phyloP scores from a whole-genome alignment of 2,888 invertebrate genomes.

The Octonoba sinensis region DNA sequence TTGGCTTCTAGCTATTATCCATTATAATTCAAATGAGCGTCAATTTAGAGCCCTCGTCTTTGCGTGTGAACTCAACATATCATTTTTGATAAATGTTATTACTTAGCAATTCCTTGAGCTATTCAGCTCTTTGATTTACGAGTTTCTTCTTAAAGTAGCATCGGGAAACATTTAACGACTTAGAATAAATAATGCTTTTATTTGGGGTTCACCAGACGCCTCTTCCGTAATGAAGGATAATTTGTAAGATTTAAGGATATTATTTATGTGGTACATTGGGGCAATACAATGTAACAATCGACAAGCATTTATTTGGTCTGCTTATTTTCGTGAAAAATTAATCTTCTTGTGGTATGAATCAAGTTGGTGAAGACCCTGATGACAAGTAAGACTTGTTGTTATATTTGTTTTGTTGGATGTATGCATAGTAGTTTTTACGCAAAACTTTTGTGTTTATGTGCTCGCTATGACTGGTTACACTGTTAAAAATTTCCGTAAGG shows the following conservation, averaged over 20 bases:
- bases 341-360: too few species aligned
- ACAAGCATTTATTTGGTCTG: too few species aligned
- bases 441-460: too few species aligned
- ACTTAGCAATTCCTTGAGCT: slow-evolving; percentile 28
- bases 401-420: too few species aligned
- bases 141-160: slow-evolving; percentile 31
- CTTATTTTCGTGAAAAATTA: too few species aligned
- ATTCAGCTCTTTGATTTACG: slow-evolving; percentile 40
- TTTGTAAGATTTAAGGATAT: slow-evolving; percentile 29
- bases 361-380: too few species aligned
- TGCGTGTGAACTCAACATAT: slow-evolving; percentile 34
- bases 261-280: slow-evolving; percentile 11
- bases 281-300: too few species aligned
- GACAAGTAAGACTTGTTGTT: too few species aligned
- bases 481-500: too few species aligned
- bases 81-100: slow-evolving; percentile 47
- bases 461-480: too few species aligned
- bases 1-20: slow-evolving; percentile 32
- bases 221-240: slow-evolving; percentile 36
- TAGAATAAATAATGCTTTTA: slow-evolving; percentile 24
- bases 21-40: slow-evolving; percentile 37
- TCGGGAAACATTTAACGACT: slow-evolving; percentile 45
- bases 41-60: slow-evolving; percentile 22
- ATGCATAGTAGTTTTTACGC: too few species aligned
- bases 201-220: slow-evolving; percentile 18